Conservation (phyloP, 2,888 invertebrate genomes). For the Aphodius granarius region DNA sequence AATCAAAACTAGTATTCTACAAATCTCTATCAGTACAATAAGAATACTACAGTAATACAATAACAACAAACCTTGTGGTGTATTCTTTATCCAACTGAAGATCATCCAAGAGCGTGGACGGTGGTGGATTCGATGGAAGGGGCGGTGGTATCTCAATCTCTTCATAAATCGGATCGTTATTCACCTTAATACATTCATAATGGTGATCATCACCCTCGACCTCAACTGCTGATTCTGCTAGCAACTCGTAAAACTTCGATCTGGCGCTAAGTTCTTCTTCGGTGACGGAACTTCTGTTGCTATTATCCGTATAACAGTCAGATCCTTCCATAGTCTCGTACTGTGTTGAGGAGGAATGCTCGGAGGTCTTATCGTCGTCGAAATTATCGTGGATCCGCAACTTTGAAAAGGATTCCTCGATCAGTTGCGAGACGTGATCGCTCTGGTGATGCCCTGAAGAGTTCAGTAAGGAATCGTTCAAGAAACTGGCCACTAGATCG, state of each 20-base stretch:
- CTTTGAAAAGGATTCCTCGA: conserved; percentile 68
- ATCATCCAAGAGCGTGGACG: conserved; percentile 63
- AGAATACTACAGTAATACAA: background rate
- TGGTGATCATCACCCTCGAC: conserved; percentile 69
- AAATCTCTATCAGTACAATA: background rate
- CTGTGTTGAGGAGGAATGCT: conserved; percentile 65
- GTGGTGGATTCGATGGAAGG: conserved; percentile 76
- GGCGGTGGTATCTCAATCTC: conserved; percentile 80
- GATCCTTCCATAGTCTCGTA: conserved; percentile 77
- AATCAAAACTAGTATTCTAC: background rate
- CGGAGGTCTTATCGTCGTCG: conserved; percentile 52
- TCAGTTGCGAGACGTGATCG: conserved; percentile 63
- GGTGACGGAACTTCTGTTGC: conserved; percentile 54
- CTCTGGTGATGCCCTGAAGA: conserved; percentile 54
- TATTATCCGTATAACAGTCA: conserved; percentile 70
- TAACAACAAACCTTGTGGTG: conserved; percentile 56
- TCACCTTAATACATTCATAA: conserved; percentile 70
- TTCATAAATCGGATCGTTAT: conserved; percentile 77
- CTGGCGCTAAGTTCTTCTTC: conserved; percentile 66
- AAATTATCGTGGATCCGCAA: conserved; percentile 52
- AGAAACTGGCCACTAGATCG: conserved; percentile 58
- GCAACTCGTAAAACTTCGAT: conserved; percentile 73
- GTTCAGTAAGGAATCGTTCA: conserved; percentile 66
- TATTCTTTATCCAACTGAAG: conserved; percentile 72
- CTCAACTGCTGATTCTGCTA: conserved; percentile 71